Conservation (phyloP, 2,888 invertebrate species). For the Strigamia transsilvanica region DNA sequence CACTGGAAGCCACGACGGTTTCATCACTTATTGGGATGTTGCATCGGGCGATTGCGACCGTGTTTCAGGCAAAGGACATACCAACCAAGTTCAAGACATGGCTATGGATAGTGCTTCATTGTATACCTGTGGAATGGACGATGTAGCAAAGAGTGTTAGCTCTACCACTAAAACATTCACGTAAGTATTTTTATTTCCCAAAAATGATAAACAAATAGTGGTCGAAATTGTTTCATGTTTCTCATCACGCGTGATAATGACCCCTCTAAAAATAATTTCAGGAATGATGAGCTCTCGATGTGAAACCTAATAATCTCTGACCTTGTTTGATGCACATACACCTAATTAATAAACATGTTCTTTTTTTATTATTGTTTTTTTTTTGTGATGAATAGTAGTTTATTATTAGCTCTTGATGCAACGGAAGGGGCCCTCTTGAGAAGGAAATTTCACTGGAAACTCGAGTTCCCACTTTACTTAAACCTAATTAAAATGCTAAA, state of each 20-base stretch:
- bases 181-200: conserved; percentile 59
- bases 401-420: neutral
- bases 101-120: conserved; percentile 73
- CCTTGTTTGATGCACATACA: conserved; percentile 1
- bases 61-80: conserved; percentile 85
- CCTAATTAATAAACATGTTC: neutral
- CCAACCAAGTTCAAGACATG: conserved; percentile 95
- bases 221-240: neutral
- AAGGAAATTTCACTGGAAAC: neutral
- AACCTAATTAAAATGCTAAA: neutral
- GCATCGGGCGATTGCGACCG: conserved; percentile 83
- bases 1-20: conserved; percentile 94
- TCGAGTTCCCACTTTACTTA: neutral
- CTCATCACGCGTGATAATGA: neutral
- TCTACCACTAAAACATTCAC: conserved; percentile 70
- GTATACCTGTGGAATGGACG: conserved; percentile 93
- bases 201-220: conserved; percentile 55
- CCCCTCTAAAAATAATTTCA: conserved; percentile 6
- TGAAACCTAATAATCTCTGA: neutral
- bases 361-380: neutral
- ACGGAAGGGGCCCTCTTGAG: neutral
- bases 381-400: neutral
- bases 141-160: conserved; percentile 74
- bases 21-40: conserved; percentile 84
- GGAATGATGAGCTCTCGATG: conserved; percentile 15